Evolutionary conservation across 2,113 vertebrate genomes (phyloP).

Genomic region (Desmodus rotundus): DNA sequence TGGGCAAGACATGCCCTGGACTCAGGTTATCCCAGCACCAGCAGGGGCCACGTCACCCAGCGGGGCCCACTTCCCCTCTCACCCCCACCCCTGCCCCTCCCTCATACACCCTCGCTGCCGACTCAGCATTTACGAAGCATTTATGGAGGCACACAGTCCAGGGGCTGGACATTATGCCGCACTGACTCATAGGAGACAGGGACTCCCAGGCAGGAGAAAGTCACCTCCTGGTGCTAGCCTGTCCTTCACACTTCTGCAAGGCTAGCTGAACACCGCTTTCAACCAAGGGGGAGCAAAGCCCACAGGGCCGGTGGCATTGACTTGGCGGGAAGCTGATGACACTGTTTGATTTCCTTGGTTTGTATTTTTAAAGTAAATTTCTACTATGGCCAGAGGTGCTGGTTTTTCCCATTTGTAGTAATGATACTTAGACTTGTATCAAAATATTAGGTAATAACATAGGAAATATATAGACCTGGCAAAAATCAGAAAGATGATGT

Average conservation of each 20-base stretch:
- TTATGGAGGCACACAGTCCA: neutral
- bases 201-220: neutral
- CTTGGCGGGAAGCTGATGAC: neutral
- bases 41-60: rapidly evolving
- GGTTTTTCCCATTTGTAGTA: neutral
- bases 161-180: rapidly evolving
- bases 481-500: neutral
- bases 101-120: neutral
- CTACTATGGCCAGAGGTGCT: neutral
- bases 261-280: no score
- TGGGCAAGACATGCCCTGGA: neutral
- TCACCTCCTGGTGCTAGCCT: neutral
- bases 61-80: neutral
- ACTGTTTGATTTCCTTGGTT: neutral
- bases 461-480: neutral
- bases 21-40: neutral
- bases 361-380: neutral
- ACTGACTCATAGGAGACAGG: neutral
- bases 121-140: neutral
- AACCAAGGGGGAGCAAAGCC: neutral
- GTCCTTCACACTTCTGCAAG: rapidly evolving
- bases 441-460: neutral
- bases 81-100: neutral
- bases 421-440: neutral
- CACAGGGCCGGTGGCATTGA: rapidly evolving